Evolutionary conservation across 1,140 invertebrate genomes (phyloP), one percentile per base, ranked within the genome.

Genomic region (Drosophila nasuta): DNA sequence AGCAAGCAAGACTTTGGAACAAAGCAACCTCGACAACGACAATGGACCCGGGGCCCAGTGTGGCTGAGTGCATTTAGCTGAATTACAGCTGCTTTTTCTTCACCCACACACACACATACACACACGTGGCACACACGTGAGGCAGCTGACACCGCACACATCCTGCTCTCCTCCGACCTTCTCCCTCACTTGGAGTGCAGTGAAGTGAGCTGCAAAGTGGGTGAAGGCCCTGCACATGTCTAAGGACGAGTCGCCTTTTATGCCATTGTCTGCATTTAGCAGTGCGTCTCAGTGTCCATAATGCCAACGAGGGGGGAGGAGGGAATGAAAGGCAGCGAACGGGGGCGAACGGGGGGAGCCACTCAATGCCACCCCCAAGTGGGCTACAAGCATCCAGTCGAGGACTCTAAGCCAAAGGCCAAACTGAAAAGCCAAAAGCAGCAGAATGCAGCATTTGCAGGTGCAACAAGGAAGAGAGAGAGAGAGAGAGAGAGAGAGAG

Each of bases 11-110:
- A 59, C 17, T 45, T 13, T 17, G 60, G 43, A 73, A 81, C 79
- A 81, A 81, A 81, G 64, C 46, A 38, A 15, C 35, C 54, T 43
- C 25, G 28, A 25, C 10, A 49, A 51, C 17, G 43, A 79, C 66
- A 75, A 78, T 63, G 58, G 49, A 75, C 49, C 35, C 43, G 45
- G 41, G 35, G 62, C 62, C 76, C 70, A 51, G 49, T 52, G 57
- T 73, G 85, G 75, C 76, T 85, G 83, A 88, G 85, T 88, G 83
- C 85, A 88, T 88, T 88, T 89, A 89, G 83, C 85, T 88, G 85
- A 89, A 85, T 81, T 85, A 89, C 81, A 63, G 81, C 75, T 70
- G 49, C 63, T 67, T 79, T 77, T 73, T 82, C 69, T 60, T 74
- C 46, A 65, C 66, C 25, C 17, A 43, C 70, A 62, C 67, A 75